A percentile compares a stretch with the other conserved stretches of the same genome.
These are phyloP conservation scores for Steatornis caripensis DNA, from an alignment of 2,113 vertebrate genomes.

Conservation along the genomic window DNA sequence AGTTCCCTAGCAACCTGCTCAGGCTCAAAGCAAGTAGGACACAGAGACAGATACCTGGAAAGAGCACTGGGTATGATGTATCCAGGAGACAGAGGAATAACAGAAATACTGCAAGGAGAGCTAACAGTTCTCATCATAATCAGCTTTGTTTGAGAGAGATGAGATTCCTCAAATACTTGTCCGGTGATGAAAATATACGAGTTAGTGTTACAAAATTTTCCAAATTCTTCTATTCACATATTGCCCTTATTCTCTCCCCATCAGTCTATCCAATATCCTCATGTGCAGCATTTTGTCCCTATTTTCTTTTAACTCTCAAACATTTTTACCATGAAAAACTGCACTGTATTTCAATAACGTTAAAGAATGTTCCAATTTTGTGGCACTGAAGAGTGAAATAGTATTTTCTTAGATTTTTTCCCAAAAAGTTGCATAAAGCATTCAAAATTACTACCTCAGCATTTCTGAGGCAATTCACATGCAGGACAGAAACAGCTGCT, in stretches of 20 bases:
- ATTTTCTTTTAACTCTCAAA: background rate
- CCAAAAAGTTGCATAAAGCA: background rate
- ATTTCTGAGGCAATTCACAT: background rate
- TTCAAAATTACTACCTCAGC: background rate
- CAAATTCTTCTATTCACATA: background rate
- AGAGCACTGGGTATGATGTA: background rate
- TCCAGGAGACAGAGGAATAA: background rate
- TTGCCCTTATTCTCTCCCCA: background rate
- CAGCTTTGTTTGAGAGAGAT: background rate
- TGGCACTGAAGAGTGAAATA: background rate
- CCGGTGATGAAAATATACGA: fast-evolving
- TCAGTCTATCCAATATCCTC: background rate
- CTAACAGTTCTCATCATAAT: background rate
- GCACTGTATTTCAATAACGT: background rate
- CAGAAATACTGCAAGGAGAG: background rate
- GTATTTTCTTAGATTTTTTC: background rate
- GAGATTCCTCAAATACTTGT: background rate
- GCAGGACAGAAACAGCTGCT: background rate
- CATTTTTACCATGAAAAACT: background rate
- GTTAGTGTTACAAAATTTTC: background rate
- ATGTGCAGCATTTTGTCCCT: background rate
- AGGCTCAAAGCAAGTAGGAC: background rate
- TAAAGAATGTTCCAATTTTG: background rate
- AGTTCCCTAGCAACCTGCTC: background rate
- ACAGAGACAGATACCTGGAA: background rate